Evolutionary conservation across 2,797 vertebrate genomes (phyloP), one percentile per base, ranked within the genome.

Genomic region (Staurois parvus): DNA sequence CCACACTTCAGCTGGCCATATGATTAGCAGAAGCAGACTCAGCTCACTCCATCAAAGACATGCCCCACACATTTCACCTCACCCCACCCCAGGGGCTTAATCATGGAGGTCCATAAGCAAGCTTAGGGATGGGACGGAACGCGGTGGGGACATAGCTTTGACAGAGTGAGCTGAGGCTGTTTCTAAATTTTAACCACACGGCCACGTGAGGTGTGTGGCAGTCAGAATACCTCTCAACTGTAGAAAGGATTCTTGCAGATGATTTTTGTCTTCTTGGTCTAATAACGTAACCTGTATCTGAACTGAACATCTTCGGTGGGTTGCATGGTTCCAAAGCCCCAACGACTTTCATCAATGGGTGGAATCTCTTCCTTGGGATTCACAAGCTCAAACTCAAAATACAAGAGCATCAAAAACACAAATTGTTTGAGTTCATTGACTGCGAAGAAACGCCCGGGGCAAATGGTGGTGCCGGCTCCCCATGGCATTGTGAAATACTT

Each of bases 401-500:
- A 93, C 2, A 88, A 90, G 75, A 99, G 21, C 96, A 98, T 95
- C 78, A 99, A 89, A 87, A 98, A 96, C 62, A 93, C 83, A 90
- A 98, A 98, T 84, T 97, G 94, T 37, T 99, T 99, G 6, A 99
- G 91, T 92, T 99, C 97, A 19, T 93, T 94, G 0, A 90, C 84
- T 56, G 97, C 97, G 0, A 99, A 97, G 90, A 96, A 98, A 1
- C 97, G 91, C 0, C 97, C 98, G 0, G 97, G 98, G 67, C 97
- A 99, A 88, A 95, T 96, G 84, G 95, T 96, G 37, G 93, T 87
- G 0, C 97, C 97, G 0, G 95, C 94, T 0, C 97, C 97, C 97
- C 97, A 99, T 0, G 97, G 97, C 97, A 99, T 97, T 91, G 0
- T 96, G 88, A 93, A 96, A 37, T 95, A 96, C 86, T 96, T 97